These are phyloP conservation scores for Takifugu rubripes DNA, from an alignment of 2,797 vertebrate species.

Conservation along the genomic window DNA sequence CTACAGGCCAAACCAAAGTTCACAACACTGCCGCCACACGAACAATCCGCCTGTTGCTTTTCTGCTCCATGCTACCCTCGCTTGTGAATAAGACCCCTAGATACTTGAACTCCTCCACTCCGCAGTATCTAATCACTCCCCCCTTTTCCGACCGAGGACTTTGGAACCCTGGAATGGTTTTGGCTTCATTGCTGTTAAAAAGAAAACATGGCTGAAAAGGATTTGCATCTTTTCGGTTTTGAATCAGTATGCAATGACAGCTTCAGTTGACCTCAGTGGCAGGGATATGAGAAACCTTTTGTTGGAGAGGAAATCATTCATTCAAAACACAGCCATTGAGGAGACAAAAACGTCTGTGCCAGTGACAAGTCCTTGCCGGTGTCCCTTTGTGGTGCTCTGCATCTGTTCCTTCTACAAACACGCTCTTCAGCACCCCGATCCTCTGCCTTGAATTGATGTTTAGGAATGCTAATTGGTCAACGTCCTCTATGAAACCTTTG, in stretches of 20 bases:
- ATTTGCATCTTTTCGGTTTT: constrained; percentile 8
- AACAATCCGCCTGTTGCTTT: no score
- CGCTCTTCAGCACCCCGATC: constrained; percentile 51
- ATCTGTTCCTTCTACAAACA: constrained; percentile 37
- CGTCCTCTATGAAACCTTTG: constrained; percentile 59
- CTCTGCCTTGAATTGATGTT: constrained; percentile 57
- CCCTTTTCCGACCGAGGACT: no score
- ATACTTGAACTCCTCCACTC: no score
- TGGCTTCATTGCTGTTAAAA: no score
- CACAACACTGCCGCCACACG: no score
- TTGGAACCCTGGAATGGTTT: no score
- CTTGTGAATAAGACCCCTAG: no score
- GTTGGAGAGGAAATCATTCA: constrained; percentile 71
- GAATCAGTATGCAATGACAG: no score
- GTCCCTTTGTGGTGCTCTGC: constrained; percentile 11
- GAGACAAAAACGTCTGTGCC: constrained; percentile 59
- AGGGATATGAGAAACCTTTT: constrained; percentile 62
- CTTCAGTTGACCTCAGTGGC: constrained; percentile 45
- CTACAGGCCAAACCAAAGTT: no score
- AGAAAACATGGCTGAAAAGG: no score
- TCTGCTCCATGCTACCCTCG: no score
- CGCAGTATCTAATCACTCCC: no score
- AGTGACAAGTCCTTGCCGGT: constrained; percentile 38
- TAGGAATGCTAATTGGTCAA: constrained; percentile 60
- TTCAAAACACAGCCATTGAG: constrained; percentile 56